These are phyloP conservation scores for Allygus modestus DNA, from an alignment of 2,888 invertebrate genomes.

Conservation along the genomic window DNA sequence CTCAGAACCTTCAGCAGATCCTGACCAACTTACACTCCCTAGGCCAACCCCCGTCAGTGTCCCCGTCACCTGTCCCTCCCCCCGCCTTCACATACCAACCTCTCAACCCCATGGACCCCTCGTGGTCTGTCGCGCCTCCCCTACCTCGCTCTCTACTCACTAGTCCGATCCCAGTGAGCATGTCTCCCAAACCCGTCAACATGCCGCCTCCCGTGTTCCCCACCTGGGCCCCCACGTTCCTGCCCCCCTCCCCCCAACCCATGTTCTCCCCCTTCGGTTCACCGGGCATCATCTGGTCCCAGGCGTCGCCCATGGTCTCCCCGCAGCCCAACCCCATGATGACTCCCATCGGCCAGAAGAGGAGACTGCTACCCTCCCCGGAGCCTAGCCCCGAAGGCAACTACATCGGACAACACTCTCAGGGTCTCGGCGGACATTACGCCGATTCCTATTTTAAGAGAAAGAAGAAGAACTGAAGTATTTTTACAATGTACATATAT, in stretches of 20 bases:
- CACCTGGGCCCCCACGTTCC: constrained; percentile 66
- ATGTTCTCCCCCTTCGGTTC: constrained; percentile 64
- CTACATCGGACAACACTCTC: constrained; percentile 77
- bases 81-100: constrained; percentile 63
- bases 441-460: constrained; percentile 76
- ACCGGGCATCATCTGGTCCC: constrained; percentile 67
- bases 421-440: constrained; percentile 77
- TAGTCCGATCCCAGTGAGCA: constrained; percentile 68
- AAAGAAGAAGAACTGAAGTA: constrained; percentile 72
- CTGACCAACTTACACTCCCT: constrained; percentile 69
- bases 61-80: constrained; percentile 49
- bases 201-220: constrained; percentile 64
- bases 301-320: constrained; percentile 67
- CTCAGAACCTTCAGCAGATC: constrained; percentile 73
- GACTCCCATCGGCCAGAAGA: constrained; percentile 74
- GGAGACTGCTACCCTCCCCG: constrained; percentile 75
- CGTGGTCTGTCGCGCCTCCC: constrained; percentile 55
- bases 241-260: constrained; percentile 66
- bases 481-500: constrained; percentile 41
- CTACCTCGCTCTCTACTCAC: constrained; percentile 65
- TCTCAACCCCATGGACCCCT: constrained; percentile 61
- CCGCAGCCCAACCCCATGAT: constrained; percentile 67
- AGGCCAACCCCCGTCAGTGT: constrained; percentile 44
- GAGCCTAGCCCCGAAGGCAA: constrained; percentile 76
- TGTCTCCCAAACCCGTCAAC: constrained; percentile 66